A percentile compares a stretch with the other conserved stretches of the same genome.
These are phyloP conservation scores for Drosophila kepulauana DNA, from an alignment of 1,140 invertebrate species.

Conservation along the genomic window DNA sequence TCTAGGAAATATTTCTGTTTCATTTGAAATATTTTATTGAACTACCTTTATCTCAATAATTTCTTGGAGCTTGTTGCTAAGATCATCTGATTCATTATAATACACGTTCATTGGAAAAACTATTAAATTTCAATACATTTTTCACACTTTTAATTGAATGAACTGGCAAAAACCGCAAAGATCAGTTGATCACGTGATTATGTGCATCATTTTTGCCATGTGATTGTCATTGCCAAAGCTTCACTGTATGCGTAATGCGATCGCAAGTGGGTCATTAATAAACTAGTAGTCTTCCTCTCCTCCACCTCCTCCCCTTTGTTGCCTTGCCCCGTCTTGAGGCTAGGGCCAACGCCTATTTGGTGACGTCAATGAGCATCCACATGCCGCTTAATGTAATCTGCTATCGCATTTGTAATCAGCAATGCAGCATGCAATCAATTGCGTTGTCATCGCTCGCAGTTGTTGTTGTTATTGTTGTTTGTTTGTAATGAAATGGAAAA, in stretches of 20 bases:
- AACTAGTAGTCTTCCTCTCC: neutral
- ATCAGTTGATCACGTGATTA: constrained; percentile 29
- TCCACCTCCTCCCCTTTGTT: neutral
- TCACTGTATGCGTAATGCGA: constrained; percentile 31
- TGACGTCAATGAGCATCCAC: constrained; percentile 62
- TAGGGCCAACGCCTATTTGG: constrained; percentile 46
- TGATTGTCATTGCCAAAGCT: constrained; percentile 27
- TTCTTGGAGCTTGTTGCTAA: no score
- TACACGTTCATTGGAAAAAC: no score
- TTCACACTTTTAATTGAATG: no score
- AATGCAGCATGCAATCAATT: constrained; percentile 20
- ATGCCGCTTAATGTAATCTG: constrained; percentile 51
- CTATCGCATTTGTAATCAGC: constrained; percentile 21
- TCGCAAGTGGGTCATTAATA: constrained; percentile 66
- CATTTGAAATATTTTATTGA: no score
- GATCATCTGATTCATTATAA: no score
- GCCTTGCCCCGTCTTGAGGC: constrained; percentile 17
- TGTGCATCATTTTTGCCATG: neutral
- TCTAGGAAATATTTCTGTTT: no score
- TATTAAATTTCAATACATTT: no score
- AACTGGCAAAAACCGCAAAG: neutral
- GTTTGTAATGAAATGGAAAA: constrained; percentile 79
- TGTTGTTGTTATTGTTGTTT: constrained; percentile 50
- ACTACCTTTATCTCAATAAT: no score
- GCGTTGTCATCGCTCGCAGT: constrained; percentile 27